These are phyloP conservation scores for Labeo rohita DNA, from an alignment of 2,113 vertebrate genomes.

Conservation along the genomic window DNA sequence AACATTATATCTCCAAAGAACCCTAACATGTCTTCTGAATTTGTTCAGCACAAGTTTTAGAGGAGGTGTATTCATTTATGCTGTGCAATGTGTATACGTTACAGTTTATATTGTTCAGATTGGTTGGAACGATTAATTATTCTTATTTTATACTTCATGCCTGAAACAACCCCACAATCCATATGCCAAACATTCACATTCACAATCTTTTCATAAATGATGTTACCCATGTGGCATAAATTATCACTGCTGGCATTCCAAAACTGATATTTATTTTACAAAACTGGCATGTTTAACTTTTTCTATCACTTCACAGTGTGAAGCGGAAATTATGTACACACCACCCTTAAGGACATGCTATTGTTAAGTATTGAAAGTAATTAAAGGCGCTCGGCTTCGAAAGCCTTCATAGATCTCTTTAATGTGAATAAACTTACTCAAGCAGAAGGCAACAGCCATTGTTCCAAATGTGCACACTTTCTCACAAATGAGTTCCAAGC, in stretches of 20 bases:
- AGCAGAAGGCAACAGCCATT: not conserved
- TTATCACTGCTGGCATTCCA: not conserved
- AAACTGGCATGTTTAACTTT: not conserved
- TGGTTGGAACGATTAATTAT: not conserved
- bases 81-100: too few species aligned
- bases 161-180: not conserved
- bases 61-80: too few species aligned
- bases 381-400: slow-evolving; percentile 8
- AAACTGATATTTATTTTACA: not conserved
- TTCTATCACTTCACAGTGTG: not conserved
- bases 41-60: too few species aligned
- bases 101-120: not conserved
- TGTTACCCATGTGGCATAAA: not conserved
- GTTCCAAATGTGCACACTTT: not conserved
- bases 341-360: not conserved
- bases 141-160: not conserved
- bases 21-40: too few species aligned
- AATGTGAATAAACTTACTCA: slow-evolving; percentile 21
- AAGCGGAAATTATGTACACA: not conserved
- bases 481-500: not conserved
- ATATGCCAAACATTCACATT: not conserved
- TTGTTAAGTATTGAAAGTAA: slow-evolving; percentile 11
- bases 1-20: too few species aligned
- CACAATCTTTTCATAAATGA: not conserved
- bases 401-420: slow-evolving; percentile 5